These are phyloP conservation scores for Isoperla grammatica DNA, from an alignment of 2,888 invertebrate species.

Conservation along the genomic window DNA sequence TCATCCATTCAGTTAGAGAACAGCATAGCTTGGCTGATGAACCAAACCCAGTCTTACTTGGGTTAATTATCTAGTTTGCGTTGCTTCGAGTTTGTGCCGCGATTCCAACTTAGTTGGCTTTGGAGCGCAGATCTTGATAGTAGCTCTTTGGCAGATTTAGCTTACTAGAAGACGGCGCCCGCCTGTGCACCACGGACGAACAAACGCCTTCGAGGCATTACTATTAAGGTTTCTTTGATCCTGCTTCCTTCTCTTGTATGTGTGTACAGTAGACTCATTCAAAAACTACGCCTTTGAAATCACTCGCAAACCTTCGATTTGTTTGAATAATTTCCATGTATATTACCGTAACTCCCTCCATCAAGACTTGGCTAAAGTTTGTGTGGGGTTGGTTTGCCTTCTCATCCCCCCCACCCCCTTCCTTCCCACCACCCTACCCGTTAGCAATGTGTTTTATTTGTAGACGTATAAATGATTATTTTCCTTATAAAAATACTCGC, in stretches of 20 bases:
- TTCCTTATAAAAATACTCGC: conserved; percentile 19
- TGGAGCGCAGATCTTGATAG: conserved; percentile 8
- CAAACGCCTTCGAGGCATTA: conserved; percentile 55
- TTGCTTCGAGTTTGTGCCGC: background rate
- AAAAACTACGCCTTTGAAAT: conserved; percentile 25
- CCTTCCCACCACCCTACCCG: too few relatives aligned
- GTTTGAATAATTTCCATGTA: conserved; percentile 26
- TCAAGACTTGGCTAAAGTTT: conserved; percentile 5
- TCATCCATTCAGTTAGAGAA: too few relatives aligned
- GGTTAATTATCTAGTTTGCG: background rate
- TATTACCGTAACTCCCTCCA: conserved; percentile 12
- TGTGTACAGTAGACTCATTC: conserved; percentile 15
- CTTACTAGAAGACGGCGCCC: background rate
- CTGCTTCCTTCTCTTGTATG: conserved; percentile 16
- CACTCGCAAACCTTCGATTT: conserved; percentile 26
- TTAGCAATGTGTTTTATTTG: conserved; percentile 18
- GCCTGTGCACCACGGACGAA: conserved; percentile 42
- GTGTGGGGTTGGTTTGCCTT: background rate
- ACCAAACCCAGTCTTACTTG: background rate
- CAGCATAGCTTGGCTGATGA: too few relatives aligned
- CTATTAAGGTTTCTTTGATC: conserved; percentile 44
- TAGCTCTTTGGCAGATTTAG: conserved; percentile 1
- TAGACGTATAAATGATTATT: conserved; percentile 25
- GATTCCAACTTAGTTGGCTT: background rate
- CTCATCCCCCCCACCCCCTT: too few relatives aligned